Evolutionary conservation across 2,797 vertebrate species (phyloP).

Genomic region (Meda fulgida): DNA sequence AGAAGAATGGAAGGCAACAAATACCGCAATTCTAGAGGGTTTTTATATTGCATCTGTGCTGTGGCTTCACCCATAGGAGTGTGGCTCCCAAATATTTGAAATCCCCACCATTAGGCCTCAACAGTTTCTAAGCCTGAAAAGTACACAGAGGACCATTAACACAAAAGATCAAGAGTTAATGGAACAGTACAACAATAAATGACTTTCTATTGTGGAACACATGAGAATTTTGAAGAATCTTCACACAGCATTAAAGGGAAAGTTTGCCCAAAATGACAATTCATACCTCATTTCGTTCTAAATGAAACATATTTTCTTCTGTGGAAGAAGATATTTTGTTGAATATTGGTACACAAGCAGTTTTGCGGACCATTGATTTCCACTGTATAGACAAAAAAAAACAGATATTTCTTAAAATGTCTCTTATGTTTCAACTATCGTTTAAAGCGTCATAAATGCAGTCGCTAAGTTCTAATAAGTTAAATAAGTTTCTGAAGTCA

Average conservation of each 20-base stretch:
- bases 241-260: neutral
- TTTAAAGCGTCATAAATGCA: neutral
- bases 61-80: neutral
- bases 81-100: neutral
- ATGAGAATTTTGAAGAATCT: neutral
- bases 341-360: neutral
- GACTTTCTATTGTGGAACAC: neutral
- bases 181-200: neutral
- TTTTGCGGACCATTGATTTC: neutral
- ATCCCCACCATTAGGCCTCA: neutral
- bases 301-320: neutral
- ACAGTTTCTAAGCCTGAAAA: neutral
- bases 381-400: neutral
- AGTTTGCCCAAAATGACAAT: neutral
- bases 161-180: neutral
- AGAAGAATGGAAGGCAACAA: neutral
- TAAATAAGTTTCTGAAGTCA: neutral
- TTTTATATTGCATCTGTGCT: neutral
- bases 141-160: neutral
- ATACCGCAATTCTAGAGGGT: neutral
- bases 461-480: neutral
- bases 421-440: neutral
- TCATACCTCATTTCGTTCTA: neutral
- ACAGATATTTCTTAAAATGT: no score
- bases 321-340: neutral